Evolutionary conservation across 2,113 vertebrate genomes (phyloP).

Genomic region (Rhadina sibilatrix): DNA sequence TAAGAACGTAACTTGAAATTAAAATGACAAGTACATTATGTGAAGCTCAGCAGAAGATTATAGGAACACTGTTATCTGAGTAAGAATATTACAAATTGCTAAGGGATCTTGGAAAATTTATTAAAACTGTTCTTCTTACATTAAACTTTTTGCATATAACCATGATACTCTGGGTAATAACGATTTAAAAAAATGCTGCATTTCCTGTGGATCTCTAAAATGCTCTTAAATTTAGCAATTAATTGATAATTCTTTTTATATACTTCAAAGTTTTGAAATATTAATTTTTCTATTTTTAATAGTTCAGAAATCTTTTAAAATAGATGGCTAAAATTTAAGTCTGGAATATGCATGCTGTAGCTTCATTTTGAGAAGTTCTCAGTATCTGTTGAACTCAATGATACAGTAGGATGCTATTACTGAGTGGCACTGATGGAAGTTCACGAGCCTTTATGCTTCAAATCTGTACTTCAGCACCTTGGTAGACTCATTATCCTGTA

Average conservation of each 20-base stretch:
- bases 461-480: neutral
- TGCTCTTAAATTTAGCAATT: neutral
- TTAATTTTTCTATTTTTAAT: neutral
- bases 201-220: neutral
- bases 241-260: neutral
- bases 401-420: neutral
- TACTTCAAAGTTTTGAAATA: neutral
- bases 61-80: neutral
- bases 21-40: neutral
- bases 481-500: neutral
- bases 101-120: neutral
- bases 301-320: neutral
- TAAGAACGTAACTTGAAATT: neutral
- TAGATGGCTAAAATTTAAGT: neutral
- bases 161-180: neutral
- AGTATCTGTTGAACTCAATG: neutral
- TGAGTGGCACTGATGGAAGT: neutral
- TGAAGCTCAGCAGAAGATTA: neutral
- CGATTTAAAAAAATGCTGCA: fast-evolving
- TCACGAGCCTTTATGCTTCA: neutral
- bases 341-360: neutral
- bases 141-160: neutral
- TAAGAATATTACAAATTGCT: neutral
- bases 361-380: neutral
- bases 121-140: neutral